Evolutionary conservation across 2,797 vertebrate genomes (phyloP), one percentile per base, ranked within the genome.

Genomic region (Emys orbicularis): DNA sequence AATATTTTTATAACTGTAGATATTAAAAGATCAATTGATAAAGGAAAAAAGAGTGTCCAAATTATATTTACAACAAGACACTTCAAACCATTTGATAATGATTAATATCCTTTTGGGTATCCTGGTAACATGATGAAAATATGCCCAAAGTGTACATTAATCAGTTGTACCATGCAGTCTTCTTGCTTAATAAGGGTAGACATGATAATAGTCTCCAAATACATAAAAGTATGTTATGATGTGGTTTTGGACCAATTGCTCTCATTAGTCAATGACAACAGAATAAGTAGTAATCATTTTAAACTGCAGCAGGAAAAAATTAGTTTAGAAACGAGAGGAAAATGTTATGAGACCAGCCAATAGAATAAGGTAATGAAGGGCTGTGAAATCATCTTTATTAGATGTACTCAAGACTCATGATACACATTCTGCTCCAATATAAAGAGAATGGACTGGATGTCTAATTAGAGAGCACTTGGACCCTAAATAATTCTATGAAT

Each of bases 201-300:
- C 41, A 54, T 1, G 5, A 84, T 83, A 94, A 95, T 47, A 1
- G 44, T 88, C 31, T 95, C 37, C 23, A 83, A 95, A 89, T 72
- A 6, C 87, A 87, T 83, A 94, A 93, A 96, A 94, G 89, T 13
- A 27, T 65, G 61, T 83, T 93, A 86, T 88, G 84, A 53, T 81
- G 88, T n/a, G 88, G 85, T 49, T n/a, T 93, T 29, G 54, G 16
- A 89, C 29, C 65, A 95, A 8, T 37, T 95, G 49, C 84, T 86
- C 21, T 89, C 87, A 93, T 85, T 80, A 83, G 61, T 92, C 79
- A 89, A 9, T 44, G 61, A 85, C 56, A 95, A 79, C 8, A 89
- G 79, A 89, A 13, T 1, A 90, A 90, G 23, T 53, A 12, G 87
- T n/a, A 90, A 49, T 90, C 86, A 92, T 2, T 34, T 87, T 29